Base-by-base conservation (phyloP, 2,797 vertebrate species). In the Danionella dracula region DNA sequence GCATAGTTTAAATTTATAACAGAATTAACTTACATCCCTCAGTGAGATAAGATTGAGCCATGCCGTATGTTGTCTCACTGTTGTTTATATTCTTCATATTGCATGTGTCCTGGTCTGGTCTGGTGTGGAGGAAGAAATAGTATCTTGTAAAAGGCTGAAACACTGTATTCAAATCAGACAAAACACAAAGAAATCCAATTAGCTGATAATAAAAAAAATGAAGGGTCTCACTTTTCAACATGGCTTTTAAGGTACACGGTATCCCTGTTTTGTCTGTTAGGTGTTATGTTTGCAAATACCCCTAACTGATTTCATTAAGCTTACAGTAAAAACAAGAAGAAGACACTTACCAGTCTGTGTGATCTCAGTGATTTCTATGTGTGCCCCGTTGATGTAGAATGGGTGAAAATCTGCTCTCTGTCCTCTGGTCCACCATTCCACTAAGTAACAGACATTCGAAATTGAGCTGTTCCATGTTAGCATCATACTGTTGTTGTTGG, bases 111-210 rank as follows among this genome's bases (percentile, higher is more conserved):
- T 72, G 80, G 38, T 81, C 3, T 17, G 76, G 68, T 72, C 89
- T 74, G 0, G 44, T 42, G 51, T 90, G 84, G 27, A 95, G 75
- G 29, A 77, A 74, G 71, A 93, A 76, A 72, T 51, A 82, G 78
- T 96, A 93, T 66, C 85, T 85, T 57, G 75, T 76, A 60, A 85
- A 88, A 2, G 86, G 82, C 76, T 90, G 72, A 71, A 93, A 73
- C 1, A 72, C 88, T 88, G 71, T 1, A 32, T 46, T 21, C 0
- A 13, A 46, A 9, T 2, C 57, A 20, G 7, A 5, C 31, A 1
- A 46, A 27, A 56, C 31, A n/a, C n/a, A n/a, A n/a, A n/a, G n/a
- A 2, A 46, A 16, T 27, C 3, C 6, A 27, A 3, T 27, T 27
- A 6, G 3, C 6, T 6, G 3, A 6, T 32, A 62, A 1, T 4